Conservation (phyloP, 2,888 invertebrate genomes). For the Iphiclides podalirius region DNA sequence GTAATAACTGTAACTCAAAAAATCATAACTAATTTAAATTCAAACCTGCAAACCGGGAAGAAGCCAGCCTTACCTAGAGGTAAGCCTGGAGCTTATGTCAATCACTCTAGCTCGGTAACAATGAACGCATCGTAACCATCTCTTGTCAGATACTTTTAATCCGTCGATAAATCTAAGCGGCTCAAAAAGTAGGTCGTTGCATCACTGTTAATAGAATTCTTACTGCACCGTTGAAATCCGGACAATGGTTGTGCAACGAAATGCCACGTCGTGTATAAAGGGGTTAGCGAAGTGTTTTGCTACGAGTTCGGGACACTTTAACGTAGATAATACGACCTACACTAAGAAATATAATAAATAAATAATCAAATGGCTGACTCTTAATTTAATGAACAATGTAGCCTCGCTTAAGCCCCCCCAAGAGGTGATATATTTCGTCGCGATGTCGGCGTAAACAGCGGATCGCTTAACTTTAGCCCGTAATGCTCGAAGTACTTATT, state of each 20-base stretch:
- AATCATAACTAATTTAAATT: no score
- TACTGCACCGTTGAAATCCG: slow-evolving; percentile 15
- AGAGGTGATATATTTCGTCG: slow-evolving; percentile 23
- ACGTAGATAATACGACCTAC: no score
- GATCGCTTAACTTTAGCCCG: slow-evolving; percentile 28
- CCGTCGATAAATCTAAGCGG: slow-evolving; percentile 16
- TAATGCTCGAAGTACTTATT: slow-evolving; percentile 27
- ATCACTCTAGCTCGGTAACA: slow-evolving; percentile 14
- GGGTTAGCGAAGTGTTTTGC: not conserved
- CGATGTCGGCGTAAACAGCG: slow-evolving; percentile 26
- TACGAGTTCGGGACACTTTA: no score
- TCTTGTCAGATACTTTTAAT: slow-evolving; percentile 20
- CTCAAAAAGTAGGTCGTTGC: slow-evolving; percentile 18
- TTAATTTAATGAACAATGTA: slow-evolving; percentile 21
- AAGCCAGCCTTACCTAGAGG: not conserved
- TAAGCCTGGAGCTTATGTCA: slow-evolving; percentile 18
- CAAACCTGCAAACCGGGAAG: no score
- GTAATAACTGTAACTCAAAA: no score
- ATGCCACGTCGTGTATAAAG: slow-evolving; percentile 3
- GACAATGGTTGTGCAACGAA: slow-evolving; percentile 16
- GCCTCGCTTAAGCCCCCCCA: slow-evolving; percentile 10
- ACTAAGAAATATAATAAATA: not conserved
- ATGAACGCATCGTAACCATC: slow-evolving; percentile 17
- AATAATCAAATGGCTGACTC: slow-evolving; percentile 11
- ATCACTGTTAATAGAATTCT: slow-evolving; percentile 20